phyloP scores from a whole-genome alignment of 2,888 invertebrate species.

The Ariolimax columbianus region DNA sequence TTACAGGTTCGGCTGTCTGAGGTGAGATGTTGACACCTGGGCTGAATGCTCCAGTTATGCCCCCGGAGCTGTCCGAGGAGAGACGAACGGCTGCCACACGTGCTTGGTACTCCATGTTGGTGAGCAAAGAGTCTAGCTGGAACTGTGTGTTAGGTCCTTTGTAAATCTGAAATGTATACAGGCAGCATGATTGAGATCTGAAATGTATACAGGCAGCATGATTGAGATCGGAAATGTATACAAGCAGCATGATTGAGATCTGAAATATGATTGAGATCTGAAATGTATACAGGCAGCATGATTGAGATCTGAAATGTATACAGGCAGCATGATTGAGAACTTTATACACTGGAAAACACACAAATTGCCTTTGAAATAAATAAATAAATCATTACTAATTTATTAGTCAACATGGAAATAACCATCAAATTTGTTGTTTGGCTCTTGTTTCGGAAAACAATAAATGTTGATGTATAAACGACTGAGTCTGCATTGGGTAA shows the following conservation, averaged over 20 bases:
- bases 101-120: conserved; percentile 87
- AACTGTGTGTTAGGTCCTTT: conserved; percentile 79
- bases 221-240: neutral
- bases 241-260: neutral
- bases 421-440: too few relatives aligned
- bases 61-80: conserved; percentile 70
- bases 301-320: neutral
- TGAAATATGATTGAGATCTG: too few relatives aligned
- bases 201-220: neutral
- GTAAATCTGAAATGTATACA: conserved; percentile 78
- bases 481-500: too few relatives aligned
- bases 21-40: conserved; percentile 83
- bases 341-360: too few relatives aligned
- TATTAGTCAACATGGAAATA: too few relatives aligned
- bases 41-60: conserved; percentile 86
- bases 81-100: conserved; percentile 88
- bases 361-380: too few relatives aligned
- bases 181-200: neutral
- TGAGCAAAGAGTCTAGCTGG: conserved; percentile 84
- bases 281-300: neutral
- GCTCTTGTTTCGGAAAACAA: too few relatives aligned
- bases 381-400: too few relatives aligned
- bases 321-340: neutral
- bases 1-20: conserved; percentile 70
- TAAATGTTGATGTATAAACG: too few relatives aligned